Evolutionary conservation across 2,797 vertebrate species (phyloP).

Genomic region (Onychomys leucogaster): DNA sequence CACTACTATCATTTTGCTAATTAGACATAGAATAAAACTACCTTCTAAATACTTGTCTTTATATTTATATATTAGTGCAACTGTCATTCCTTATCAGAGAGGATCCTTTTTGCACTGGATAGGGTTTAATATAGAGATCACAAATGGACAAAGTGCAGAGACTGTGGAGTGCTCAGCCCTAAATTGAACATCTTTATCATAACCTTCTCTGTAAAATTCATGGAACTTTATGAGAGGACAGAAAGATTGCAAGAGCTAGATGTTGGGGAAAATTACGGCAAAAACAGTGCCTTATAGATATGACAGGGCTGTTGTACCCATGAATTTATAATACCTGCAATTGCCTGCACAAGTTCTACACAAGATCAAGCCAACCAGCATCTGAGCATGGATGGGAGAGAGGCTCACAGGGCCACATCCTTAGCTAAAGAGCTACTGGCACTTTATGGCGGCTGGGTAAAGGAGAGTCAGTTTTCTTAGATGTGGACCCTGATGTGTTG

Average conservation of each 20-base stretch:
- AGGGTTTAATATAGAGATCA: not conserved
- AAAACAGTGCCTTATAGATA: not conserved
- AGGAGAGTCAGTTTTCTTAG: not conserved
- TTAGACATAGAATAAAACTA: not conserved
- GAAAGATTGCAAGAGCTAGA: not conserved
- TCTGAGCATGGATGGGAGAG: not conserved
- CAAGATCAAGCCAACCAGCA: not conserved
- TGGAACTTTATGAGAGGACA: not conserved
- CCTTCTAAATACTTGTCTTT: not conserved
- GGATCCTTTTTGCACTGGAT: not conserved
- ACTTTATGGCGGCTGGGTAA: not conserved
- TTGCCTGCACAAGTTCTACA: not conserved
- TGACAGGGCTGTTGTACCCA: not conserved
- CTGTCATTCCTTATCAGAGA: not conserved
- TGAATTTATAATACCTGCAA: not conserved
- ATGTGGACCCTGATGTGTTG: not conserved
- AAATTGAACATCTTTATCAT: not conserved
- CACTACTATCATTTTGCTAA: not conserved
- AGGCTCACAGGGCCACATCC: not conserved
- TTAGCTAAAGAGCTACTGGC: not conserved
- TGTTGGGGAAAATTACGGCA: not conserved
- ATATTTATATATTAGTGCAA: not conserved
- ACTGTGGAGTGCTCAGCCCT: not conserved
- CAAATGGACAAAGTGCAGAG: not conserved
- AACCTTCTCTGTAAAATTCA: not conserved